These are phyloP conservation scores for Macrocentrus cingulum DNA, from an alignment of 1,140 invertebrate species.

Conservation along the genomic window DNA sequence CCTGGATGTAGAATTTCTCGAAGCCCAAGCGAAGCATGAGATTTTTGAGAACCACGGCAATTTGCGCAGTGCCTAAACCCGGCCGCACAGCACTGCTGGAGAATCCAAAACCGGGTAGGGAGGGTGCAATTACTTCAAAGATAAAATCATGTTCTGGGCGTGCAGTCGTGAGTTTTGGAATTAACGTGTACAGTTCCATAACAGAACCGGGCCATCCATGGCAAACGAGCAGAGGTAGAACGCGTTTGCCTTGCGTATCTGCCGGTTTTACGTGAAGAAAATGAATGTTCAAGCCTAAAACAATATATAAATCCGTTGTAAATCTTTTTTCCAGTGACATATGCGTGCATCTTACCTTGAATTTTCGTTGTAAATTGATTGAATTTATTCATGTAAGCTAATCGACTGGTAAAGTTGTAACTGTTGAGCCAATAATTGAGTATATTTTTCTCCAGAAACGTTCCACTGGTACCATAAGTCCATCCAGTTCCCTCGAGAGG, in stretches of 20 bases:
- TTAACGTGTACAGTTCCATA: constrained; percentile 75
- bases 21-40: constrained; percentile 78
- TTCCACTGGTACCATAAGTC: constrained; percentile 76
- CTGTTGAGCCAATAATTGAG: constrained; percentile 71
- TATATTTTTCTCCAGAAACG: constrained; percentile 65
- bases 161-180: constrained; percentile 68
- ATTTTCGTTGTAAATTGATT: constrained; percentile 75
- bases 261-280: constrained; percentile 68
- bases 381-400: constrained; percentile 69
- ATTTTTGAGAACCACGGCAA: constrained; percentile 75
- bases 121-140: constrained; percentile 79
- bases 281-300: constrained; percentile 72
- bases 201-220: constrained; percentile 90
- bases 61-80: constrained; percentile 66
- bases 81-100: constrained; percentile 69
- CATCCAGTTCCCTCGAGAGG: constrained; percentile 72
- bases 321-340: too few species aligned
- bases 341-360: constrained; percentile 58
- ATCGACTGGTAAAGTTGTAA: constrained; percentile 75
- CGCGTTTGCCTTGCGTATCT: constrained; percentile 47
- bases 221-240: constrained; percentile 71
- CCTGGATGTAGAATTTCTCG: constrained; percentile 76
- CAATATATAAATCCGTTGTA: too few species aligned
- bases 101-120: constrained; percentile 83
- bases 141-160: constrained; percentile 65